Percentiles rank a stretch among this genome's conserved stretches.
Evolutionary conservation across 2,888 invertebrate genomes (phyloP).

Genomic region (Blastobasis lacticolella): DNA sequence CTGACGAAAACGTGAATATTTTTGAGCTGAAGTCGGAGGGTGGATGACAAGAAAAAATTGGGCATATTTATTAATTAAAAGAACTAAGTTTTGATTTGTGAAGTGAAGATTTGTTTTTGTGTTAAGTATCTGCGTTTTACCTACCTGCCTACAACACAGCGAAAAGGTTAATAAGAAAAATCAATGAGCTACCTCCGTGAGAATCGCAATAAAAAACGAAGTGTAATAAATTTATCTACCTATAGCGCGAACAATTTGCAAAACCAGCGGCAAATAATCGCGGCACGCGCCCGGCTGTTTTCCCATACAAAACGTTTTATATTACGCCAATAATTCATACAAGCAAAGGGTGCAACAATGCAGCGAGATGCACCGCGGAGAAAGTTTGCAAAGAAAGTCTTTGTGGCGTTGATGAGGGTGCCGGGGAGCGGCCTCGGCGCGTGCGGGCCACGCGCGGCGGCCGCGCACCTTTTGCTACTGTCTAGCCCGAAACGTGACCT

Average conservation of each 20-base stretch:
- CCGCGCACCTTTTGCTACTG: conserved; percentile 10
- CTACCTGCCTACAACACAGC: no score
- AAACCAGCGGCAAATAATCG: conserved; percentile 1
- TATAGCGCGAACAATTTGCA: conserved; percentile 3
- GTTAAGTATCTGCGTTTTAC: no score
- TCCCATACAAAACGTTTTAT: not conserved
- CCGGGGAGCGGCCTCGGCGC: conserved; percentile 8
- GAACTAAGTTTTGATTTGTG: no score
- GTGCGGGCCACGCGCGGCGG: conserved; percentile 22
- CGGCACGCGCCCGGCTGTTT: conserved; percentile 18
- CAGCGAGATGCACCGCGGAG: conserved; percentile 19
- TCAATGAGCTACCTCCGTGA: no score
- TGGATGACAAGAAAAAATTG: no score
- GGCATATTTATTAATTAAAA: no score
- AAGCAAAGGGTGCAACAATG: conserved; percentile 24
- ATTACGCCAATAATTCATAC: conserved; percentile 21
- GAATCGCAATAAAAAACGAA: no score
- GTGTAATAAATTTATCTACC: not conserved
- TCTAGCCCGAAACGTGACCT: no score
- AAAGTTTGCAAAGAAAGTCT: conserved; percentile 20
- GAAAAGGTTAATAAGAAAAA: no score
- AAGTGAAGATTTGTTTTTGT: no score
- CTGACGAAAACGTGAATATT: no score
- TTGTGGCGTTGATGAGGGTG: conserved; percentile 19
- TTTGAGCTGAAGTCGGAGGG: no score